Evolutionary conservation across 2,797 vertebrate genomes (phyloP).

Genomic region (Siniperca scherzeri): DNA sequence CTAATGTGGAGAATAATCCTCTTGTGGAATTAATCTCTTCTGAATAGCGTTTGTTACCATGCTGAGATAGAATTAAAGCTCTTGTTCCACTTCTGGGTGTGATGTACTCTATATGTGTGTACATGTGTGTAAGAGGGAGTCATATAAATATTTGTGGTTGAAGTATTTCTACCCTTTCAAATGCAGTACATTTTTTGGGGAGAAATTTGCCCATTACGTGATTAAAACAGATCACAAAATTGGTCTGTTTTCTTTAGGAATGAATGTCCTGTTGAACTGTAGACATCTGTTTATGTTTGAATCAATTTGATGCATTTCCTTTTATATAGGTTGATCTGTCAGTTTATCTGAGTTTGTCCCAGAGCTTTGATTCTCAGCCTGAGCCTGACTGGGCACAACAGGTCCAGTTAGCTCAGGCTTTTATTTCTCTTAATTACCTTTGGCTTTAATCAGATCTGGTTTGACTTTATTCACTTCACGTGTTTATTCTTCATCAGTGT

Average conservation of each 20-base stretch:
- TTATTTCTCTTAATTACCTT: conserved; percentile 22
- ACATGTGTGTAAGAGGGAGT: background rate
- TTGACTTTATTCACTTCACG: conserved; percentile 25
- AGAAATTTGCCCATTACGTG: background rate
- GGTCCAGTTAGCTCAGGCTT: conserved; percentile 12
- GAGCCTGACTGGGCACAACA: conserved; percentile 30
- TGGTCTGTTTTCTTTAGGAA: conserved; percentile 1
- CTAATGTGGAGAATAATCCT: conserved; percentile 84
- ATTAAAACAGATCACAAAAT: conserved; percentile 17
- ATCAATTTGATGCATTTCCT: conserved; percentile 19
- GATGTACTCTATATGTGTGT: conserved; percentile 4
- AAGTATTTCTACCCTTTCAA: background rate
- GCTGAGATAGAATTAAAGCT: conserved; percentile 82
- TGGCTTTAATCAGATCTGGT: conserved; percentile 22
- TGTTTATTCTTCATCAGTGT: conserved; percentile 4
- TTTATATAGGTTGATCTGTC: conserved; percentile 15
- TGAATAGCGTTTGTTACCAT: conserved; percentile 82
- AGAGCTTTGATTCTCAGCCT: conserved; percentile 28
- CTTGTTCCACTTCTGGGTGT: conserved; percentile 70
- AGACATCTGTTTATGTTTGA: conserved; percentile 39
- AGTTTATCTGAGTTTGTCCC: conserved; percentile 17
- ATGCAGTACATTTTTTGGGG: background rate
- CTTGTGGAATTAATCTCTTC: conserved; percentile 86
- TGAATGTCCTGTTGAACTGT: conserved; percentile 18
- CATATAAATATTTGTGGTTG: background rate